Percentiles rank a stretch among this genome's conserved stretches.
Conservation (phyloP, 1,140 invertebrate genomes). For the Drosophila takahashii region DNA sequence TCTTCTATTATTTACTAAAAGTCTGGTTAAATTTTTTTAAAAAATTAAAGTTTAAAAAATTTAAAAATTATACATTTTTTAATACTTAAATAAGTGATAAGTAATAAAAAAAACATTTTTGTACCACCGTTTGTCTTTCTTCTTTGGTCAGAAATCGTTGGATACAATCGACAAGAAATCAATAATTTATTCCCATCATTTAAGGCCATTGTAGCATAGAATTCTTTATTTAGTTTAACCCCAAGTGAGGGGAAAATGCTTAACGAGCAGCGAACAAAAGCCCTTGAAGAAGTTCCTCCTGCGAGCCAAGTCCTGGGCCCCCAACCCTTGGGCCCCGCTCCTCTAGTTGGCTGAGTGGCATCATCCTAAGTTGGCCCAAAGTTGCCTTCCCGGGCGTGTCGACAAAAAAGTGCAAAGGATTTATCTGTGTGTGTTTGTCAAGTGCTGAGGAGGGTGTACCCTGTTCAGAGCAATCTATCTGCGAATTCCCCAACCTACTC, state of each 20-base stretch:
- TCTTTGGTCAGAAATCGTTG: background rate
- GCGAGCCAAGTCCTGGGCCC: slow-evolving; percentile 1
- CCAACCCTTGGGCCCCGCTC: too few species aligned
- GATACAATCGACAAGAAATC: slow-evolving; percentile 48
- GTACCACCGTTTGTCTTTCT: slow-evolving; percentile 18
- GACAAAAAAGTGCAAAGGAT: slow-evolving; percentile 69
- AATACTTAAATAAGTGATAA: too few species aligned
- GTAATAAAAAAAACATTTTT: too few species aligned
- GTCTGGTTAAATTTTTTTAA: too few species aligned
- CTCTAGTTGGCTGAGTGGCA: slow-evolving; percentile 21
- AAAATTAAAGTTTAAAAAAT: too few species aligned
- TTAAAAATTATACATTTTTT: too few species aligned
- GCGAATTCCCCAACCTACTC: slow-evolving; percentile 2
- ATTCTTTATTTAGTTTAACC: slow-evolving; percentile 72
- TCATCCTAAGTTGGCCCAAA: slow-evolving; percentile 37
- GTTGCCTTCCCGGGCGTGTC: slow-evolving; percentile 39
- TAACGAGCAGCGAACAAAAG: slow-evolving; percentile 58
- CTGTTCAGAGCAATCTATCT: slow-evolving; percentile 27
- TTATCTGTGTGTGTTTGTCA: slow-evolving; percentile 66
- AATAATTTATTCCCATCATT: slow-evolving; percentile 76
- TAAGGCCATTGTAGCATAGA: slow-evolving; percentile 56
- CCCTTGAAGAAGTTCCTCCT: slow-evolving; percentile 28
- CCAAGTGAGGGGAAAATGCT: slow-evolving; percentile 56
- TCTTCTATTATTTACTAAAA: too few species aligned
- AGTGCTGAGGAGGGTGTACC: slow-evolving; percentile 21